Evolutionary conservation across 2,888 invertebrate species (phyloP).

Genomic region (Lithosia quadra): DNA sequence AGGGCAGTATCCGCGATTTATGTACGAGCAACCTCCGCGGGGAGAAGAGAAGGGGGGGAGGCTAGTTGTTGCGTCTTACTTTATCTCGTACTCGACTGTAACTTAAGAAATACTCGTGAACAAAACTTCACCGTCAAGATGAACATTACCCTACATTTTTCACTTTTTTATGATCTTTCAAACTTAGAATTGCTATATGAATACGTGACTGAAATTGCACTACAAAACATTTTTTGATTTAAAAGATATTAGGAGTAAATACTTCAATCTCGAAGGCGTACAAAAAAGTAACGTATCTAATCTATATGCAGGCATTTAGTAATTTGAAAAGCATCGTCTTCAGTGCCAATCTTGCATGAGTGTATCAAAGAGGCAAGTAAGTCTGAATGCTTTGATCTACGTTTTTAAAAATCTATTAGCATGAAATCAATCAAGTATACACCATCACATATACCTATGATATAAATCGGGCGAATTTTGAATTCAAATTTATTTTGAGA

Average conservation of each 20-base stretch:
- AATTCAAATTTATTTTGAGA: conserved; percentile 5
- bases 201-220: background rate
- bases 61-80: conserved; percentile 57
- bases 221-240: background rate
- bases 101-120: conserved; percentile 41
- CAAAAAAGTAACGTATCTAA: no score
- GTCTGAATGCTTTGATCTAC: background rate
- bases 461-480: background rate
- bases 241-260: background rate
- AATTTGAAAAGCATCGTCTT: no score
- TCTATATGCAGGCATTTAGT: no score
- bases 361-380: no score
- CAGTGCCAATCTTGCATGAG: no score
- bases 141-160: background rate
- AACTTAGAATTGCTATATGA: background rate
- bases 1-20: conserved; percentile 82
- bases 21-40: conserved; percentile 60
- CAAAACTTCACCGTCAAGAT: conserved; percentile 24
- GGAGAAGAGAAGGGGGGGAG: conserved; percentile 39
- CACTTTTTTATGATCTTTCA: background rate
- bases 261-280: background rate
- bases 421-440: background rate
- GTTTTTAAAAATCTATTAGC: background rate
- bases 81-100: conserved; percentile 44
- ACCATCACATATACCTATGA: background rate